Evolutionary conservation across 2,888 invertebrate genomes (phyloP).

Genomic region (Disparrhopalites patrizii): DNA sequence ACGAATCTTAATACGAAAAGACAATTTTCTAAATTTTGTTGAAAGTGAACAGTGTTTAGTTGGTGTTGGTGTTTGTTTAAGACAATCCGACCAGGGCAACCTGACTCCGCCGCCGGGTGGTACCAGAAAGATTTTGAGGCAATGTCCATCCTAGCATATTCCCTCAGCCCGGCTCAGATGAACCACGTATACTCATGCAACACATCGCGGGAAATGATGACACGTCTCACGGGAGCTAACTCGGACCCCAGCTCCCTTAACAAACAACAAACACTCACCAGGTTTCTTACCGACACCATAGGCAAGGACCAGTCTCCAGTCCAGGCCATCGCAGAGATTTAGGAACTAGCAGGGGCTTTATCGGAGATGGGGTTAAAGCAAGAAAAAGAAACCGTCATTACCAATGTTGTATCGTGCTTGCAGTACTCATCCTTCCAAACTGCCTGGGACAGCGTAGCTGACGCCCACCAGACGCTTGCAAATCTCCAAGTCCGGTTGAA

Average conservation of each 20-base stretch:
- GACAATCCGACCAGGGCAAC: too few species aligned
- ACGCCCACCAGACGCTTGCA: conserved; percentile 4
- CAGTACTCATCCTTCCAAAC: conserved; percentile 22
- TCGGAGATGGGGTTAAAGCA: conserved; percentile 13
- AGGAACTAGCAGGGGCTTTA: conserved; percentile 8
- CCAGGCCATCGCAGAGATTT: conserved; percentile 9
- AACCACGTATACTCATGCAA: background rate
- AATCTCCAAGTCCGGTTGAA: conserved; percentile 6
- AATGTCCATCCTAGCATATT: background rate
- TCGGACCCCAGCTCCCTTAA: background rate
- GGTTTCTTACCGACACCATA: background rate
- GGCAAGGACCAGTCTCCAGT: conserved; percentile 1
- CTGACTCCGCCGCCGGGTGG: background rate
- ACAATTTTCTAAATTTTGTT: too few species aligned
- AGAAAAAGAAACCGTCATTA: background rate
- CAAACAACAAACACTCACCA: background rate
- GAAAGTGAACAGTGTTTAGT: too few species aligned
- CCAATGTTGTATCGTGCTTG: conserved; percentile 20
- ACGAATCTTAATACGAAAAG: too few species aligned
- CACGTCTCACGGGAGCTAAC: background rate
- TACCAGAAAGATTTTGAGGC: background rate
- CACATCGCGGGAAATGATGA: background rate
- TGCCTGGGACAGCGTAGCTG: conserved; percentile 29
- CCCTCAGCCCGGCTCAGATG: background rate
- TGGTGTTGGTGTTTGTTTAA: too few species aligned